phyloP scores from a whole-genome alignment of 1,140 invertebrate species.

The Scaptodrosophila lebanonensis region DNA sequence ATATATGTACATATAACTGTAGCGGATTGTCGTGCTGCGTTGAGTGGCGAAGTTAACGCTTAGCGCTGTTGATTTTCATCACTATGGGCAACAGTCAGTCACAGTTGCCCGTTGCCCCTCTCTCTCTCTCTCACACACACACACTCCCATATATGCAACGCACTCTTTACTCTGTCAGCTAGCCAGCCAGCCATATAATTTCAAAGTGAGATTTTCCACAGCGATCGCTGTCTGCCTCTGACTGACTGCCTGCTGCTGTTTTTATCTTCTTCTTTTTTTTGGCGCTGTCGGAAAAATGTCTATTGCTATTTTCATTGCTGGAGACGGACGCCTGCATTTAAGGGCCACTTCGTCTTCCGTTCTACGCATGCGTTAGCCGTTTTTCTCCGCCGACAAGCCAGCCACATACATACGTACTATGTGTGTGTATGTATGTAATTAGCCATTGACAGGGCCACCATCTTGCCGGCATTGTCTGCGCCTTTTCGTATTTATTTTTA shows the following conservation, averaged over 20 bases:
- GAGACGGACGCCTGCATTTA: conserved; percentile 17
- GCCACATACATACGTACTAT: too few species aligned
- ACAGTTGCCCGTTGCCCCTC: conserved; percentile 5
- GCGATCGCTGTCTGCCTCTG: conserved; percentile 46
- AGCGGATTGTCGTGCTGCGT: conserved; percentile 15
- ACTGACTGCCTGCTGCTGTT: conserved; percentile 36
- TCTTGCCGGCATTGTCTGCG: conserved; percentile 49
- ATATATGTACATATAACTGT: too few species aligned
- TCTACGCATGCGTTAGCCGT: conserved; percentile 16
- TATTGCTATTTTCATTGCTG: conserved; percentile 63
- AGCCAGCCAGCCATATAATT: conserved; percentile 59
- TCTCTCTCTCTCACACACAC: conserved; percentile 8
- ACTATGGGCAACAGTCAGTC: conserved; percentile 63
- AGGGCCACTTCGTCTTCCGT: conserved; percentile 14
- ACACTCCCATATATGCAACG: conserved; percentile 8
- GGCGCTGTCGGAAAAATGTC: conserved; percentile 61
- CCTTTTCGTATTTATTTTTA: conserved; percentile 66
- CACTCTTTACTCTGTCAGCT: conserved; percentile 28
- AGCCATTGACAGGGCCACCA: conserved; percentile 38
- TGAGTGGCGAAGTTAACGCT: conserved; percentile 74
- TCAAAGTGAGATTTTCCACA: conserved; percentile 76
- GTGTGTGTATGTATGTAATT: conserved; percentile 71
- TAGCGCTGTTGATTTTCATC: conserved; percentile 75
- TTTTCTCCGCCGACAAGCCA: conserved; percentile 3
- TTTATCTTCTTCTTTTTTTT: conserved; percentile 20